A percentile compares a stretch with the other conserved stretches of the same genome.
phyloP scores from a whole-genome alignment of 30 jellyfish, hydroid and myxozoan genomes.

The Turritopsis dohrnii region DNA sequence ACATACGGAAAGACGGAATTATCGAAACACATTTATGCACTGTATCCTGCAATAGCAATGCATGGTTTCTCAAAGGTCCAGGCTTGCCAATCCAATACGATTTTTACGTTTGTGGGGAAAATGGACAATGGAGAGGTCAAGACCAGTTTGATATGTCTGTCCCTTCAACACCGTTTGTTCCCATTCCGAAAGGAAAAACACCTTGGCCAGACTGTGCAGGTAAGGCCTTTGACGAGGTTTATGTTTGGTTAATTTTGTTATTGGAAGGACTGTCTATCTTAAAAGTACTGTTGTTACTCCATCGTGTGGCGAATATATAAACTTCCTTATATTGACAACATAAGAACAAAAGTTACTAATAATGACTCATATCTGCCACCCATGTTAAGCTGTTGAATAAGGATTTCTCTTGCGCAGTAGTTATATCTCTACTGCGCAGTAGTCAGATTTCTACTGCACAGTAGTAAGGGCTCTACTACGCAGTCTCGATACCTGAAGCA shows the following conservation, averaged over 20 bases:
- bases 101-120: constrained; percentile 73
- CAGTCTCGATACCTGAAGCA: too few species aligned
- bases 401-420: too few species aligned
- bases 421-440: too few species aligned
- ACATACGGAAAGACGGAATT: constrained; percentile 50
- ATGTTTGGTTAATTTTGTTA: background rate
- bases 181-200: constrained; percentile 52
- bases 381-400: too few species aligned
- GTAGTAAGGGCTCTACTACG: too few species aligned
- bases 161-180: constrained; percentile 26
- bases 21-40: constrained; percentile 70
- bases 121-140: constrained; percentile 92
- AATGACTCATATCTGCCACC: too few species aligned
- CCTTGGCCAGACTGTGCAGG: constrained; percentile 97
- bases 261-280: too few species aligned
- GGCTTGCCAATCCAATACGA: constrained; percentile 44
- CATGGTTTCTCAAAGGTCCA: constrained; percentile 63
- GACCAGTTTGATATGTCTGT: constrained; percentile 34
- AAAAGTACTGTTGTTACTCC: too few species aligned
- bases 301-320: too few species aligned
- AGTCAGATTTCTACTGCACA: too few species aligned
- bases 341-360: too few species aligned
- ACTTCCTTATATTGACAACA: too few species aligned
- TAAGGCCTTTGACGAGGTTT: constrained; percentile 10
- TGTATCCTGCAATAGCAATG: constrained; percentile 54